Percentiles rank a stretch among this genome's conserved stretches.
phyloP scores from a whole-genome alignment of 1,140 invertebrate species.

The Nasonia giraulti region DNA sequence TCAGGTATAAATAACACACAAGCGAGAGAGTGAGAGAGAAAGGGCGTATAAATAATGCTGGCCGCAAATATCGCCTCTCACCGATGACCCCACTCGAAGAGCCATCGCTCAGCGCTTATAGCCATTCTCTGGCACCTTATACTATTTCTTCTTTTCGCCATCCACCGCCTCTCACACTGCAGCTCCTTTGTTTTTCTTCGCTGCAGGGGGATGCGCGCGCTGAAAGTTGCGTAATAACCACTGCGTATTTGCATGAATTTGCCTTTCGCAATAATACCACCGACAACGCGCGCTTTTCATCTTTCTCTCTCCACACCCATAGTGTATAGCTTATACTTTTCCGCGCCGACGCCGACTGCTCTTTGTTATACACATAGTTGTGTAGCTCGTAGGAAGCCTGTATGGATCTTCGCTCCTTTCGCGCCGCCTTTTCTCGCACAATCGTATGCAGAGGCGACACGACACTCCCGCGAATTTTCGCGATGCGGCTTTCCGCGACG shows the following conservation, averaged over 20 bases:
- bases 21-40: background rate
- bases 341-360: too few relatives aligned
- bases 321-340: background rate
- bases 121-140: background rate
- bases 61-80: slow-evolving; percentile 35
- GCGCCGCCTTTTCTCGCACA: background rate
- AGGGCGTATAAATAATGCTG: slow-evolving; percentile 37
- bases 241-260: background rate
- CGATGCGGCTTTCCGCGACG: background rate
- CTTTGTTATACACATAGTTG: background rate
- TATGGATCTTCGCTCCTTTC: background rate
- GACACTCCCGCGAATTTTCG: background rate
- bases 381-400: background rate
- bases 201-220: background rate
- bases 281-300: too few relatives aligned
- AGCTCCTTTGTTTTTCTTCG: background rate
- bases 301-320: too few relatives aligned
- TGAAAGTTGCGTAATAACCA: background rate
- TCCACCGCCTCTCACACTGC: background rate
- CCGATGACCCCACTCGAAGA: slow-evolving; percentile 20
- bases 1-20: slow-evolving; percentile 39
- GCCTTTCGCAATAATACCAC: background rate
- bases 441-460: background rate
- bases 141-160: background rate
- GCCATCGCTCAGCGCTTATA: background rate